These are phyloP conservation scores for Adoxophyes honmai DNA, from an alignment of 1,140 invertebrate species.

Conservation along the genomic window DNA sequence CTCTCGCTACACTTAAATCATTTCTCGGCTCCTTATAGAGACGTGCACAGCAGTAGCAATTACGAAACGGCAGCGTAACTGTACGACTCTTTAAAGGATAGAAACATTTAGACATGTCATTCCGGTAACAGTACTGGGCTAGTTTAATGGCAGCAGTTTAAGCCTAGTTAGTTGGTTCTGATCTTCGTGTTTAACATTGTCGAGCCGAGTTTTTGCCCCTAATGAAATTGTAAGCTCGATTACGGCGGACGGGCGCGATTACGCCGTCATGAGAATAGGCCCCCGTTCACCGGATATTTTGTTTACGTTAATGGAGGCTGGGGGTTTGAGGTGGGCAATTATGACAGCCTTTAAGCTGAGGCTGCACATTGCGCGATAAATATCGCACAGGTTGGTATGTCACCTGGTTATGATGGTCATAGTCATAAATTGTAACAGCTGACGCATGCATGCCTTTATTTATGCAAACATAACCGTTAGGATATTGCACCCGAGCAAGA, in stretches of 20 bases:
- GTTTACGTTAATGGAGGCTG: constrained; percentile 41
- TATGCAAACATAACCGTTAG: no score
- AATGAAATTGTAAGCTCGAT: constrained; percentile 53
- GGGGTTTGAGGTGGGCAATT: constrained; percentile 21
- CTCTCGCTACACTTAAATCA: constrained; percentile 43
- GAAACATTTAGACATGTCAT: constrained; percentile 71
- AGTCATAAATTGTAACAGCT: no score
- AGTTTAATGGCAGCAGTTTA: constrained; percentile 62
- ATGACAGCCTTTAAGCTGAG: constrained; percentile 19
- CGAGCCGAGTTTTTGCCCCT: constrained; percentile 45
- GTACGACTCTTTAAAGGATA: constrained; percentile 63
- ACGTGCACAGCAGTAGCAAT: constrained; percentile 41
- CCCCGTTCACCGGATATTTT: constrained; percentile 39
- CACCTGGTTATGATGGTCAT: no score
- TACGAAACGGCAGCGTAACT: constrained; percentile 67
- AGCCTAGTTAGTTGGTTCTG: constrained; percentile 50
- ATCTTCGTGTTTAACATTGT: constrained; percentile 61
- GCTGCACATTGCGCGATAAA: no score
- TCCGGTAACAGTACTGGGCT: constrained; percentile 59
- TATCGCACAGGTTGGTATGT: no score
- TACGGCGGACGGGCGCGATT: constrained; percentile 24
- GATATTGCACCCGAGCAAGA: no score
- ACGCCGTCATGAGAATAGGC: constrained; percentile 27
- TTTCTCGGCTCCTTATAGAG: constrained; percentile 52
- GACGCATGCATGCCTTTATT: no score